A percentile compares a stretch with the other conserved stretches of the same genome.
These are phyloP conservation scores for Nematopogon swammerdamellus DNA, from an alignment of 2,888 invertebrate genomes.

Conservation along the genomic window DNA sequence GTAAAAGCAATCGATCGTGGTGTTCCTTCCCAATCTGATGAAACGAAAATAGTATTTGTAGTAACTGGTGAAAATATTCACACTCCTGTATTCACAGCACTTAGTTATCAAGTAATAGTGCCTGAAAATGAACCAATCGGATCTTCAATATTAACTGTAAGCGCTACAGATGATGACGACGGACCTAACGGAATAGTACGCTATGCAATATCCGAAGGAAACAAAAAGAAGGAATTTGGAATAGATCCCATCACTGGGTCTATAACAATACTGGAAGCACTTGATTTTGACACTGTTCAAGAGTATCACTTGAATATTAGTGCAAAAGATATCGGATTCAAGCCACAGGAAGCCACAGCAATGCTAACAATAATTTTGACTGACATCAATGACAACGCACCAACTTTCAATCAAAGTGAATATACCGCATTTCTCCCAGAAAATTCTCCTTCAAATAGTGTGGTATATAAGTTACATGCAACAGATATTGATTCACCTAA, in stretches of 20 bases:
- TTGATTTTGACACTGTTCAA: constrained; percentile 85
- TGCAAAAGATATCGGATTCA: constrained; percentile 82
- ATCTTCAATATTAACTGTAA: constrained; percentile 79
- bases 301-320: constrained; percentile 86
- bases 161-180: constrained; percentile 79
- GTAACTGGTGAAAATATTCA: constrained; percentile 82
- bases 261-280: constrained; percentile 71
- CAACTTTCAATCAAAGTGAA: constrained; percentile 72
- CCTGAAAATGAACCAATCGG: constrained; percentile 89
- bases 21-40: constrained; percentile 80
- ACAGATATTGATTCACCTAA: constrained; percentile 84
- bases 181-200: constrained; percentile 89
- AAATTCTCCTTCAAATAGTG: constrained; percentile 72
- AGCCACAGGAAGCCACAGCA: constrained; percentile 71
- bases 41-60: constrained; percentile 68
- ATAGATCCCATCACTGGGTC: constrained; percentile 76
- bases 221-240: constrained; percentile 74
- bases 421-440: constrained; percentile 81
- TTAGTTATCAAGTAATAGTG: constrained; percentile 85
- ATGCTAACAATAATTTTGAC: constrained; percentile 82
- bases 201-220: constrained; percentile 82
- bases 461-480: constrained; percentile 73
- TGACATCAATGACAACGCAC: constrained; percentile 93
- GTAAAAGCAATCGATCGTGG: constrained; percentile 84
- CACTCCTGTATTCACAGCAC: constrained; percentile 77